Conservation (phyloP, 23 tunicate species). For the Ascidia mentula region DNA sequence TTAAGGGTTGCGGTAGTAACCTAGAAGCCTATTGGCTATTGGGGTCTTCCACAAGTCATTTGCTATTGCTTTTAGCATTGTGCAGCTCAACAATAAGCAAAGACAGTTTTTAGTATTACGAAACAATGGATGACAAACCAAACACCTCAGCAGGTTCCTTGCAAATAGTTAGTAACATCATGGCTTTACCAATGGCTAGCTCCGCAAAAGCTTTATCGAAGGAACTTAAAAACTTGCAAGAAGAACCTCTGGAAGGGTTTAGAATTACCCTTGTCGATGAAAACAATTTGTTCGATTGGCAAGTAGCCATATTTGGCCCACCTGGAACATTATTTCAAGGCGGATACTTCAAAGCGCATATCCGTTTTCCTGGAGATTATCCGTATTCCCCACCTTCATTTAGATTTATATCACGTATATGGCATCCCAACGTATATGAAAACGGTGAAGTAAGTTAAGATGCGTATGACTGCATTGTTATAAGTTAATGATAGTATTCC, state of each 20-base stretch:
- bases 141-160: too few relatives aligned
- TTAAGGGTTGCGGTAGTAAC: too few relatives aligned
- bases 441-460: constrained; percentile 87
- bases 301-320: constrained; percentile 97
- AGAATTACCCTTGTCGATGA: constrained; percentile 90
- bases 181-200: constrained; percentile 94
- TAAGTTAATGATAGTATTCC: too few relatives aligned
- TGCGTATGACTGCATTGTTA: too few relatives aligned
- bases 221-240: constrained; percentile 77
- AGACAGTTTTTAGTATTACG: too few relatives aligned
- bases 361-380: constrained; percentile 98
- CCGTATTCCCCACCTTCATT: constrained; percentile 98
- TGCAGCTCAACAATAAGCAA: too few relatives aligned
- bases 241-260: constrained; percentile 96
- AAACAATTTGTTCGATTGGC: constrained; percentile 97
- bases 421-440: constrained; percentile 98
- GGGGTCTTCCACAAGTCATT: too few relatives aligned
- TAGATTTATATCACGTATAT: constrained; percentile 79
- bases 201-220: constrained; percentile 94
- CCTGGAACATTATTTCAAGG: constrained; percentile 98
- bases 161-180: too few relatives aligned
- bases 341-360: constrained; percentile 97
- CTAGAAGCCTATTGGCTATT: too few relatives aligned
- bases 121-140: too few relatives aligned
- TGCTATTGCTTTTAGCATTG: too few relatives aligned